Conservation (phyloP, 2,113 vertebrate species). For the Corynorhinus townsendii region DNA sequence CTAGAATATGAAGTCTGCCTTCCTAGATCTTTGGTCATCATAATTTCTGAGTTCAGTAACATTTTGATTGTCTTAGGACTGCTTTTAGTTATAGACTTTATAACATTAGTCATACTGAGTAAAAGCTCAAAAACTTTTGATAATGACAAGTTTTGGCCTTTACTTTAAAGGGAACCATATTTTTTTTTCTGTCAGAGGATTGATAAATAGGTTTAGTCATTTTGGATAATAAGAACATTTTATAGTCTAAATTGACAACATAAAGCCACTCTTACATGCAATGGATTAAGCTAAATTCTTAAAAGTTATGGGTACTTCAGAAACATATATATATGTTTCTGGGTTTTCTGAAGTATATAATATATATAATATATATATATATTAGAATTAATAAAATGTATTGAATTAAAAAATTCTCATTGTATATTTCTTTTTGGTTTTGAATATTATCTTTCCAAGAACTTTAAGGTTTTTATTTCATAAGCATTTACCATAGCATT, state of each 20-base stretch:
- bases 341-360: no score
- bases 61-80: neutral
- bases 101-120: neutral
- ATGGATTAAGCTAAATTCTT: neutral
- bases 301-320: neutral
- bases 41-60: neutral
- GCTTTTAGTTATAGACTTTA: neutral
- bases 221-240: conserved; percentile 7
- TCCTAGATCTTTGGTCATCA: neutral
- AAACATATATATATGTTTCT: no score
- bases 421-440: neutral
- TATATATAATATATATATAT: no score
- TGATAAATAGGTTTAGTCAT: neutral
- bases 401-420: conserved; percentile 11
- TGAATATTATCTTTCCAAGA: neutral
- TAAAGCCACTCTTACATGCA: neutral
- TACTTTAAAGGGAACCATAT: neutral
- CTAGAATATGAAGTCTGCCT: neutral
- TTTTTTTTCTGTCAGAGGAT: neutral
- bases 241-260: neutral
- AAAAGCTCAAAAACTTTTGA: neutral
- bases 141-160: neutral
- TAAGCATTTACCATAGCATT: neutral
- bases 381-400: neutral
- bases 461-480: neutral